These are phyloP conservation scores for Rhabdornis inornatus DNA, from an alignment of 2,113 vertebrate genomes.

Conservation along the genomic window DNA sequence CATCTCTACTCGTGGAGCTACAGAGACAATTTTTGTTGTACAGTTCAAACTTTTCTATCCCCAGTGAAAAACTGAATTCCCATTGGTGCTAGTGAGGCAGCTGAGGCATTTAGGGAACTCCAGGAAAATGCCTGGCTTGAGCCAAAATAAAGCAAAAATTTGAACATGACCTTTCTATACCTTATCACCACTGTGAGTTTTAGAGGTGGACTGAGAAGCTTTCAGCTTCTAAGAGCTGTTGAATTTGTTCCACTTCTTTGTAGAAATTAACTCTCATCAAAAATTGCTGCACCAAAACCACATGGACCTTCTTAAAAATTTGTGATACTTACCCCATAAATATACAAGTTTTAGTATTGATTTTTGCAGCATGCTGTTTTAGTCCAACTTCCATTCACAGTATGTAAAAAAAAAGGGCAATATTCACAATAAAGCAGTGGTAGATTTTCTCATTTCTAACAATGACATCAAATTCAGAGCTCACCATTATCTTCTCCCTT, in stretches of 20 bases:
- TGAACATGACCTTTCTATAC: background rate
- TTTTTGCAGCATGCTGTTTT: background rate
- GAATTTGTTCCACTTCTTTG: background rate
- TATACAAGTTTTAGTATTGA: rapidly evolving
- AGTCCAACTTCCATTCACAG: background rate
- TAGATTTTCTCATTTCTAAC: background rate
- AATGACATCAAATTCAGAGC: background rate
- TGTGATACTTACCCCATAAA: background rate
- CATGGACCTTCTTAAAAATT: background rate
- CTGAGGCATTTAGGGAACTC: background rate
- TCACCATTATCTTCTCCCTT: background rate
- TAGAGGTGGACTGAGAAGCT: background rate
- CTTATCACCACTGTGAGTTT: background rate
- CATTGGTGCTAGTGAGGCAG: background rate
- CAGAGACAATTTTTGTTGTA: background rate
- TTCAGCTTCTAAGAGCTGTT: background rate
- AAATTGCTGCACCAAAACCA: background rate
- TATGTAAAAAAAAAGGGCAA: background rate
- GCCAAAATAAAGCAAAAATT: background rate
- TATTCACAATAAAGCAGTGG: background rate
- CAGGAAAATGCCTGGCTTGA: background rate
- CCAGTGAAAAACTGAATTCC: background rate
- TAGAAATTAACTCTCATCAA: background rate
- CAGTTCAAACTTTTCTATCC: background rate
- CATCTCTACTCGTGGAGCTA: background rate